Conservation (phyloP, 2,888 invertebrate genomes). For the Cremastinae sp. region DNA sequence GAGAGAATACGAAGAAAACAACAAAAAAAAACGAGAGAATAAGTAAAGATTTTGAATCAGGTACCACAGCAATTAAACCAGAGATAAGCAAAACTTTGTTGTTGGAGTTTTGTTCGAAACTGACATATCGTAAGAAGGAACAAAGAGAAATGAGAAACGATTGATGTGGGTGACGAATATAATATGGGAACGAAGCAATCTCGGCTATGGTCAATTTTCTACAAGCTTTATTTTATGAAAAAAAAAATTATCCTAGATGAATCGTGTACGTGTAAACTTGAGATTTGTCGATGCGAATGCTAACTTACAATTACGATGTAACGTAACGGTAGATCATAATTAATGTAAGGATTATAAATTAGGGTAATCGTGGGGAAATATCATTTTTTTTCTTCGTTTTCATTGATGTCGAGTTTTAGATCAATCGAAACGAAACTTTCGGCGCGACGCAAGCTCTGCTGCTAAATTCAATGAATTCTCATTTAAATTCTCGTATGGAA, state of each 20-base stretch:
- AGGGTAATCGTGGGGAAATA: background rate
- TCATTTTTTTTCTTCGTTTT: no score
- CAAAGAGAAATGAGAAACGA: slow-evolving; percentile 67
- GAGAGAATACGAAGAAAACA: no score
- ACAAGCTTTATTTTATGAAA: slow-evolving; percentile 78
- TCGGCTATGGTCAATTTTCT: slow-evolving; percentile 79
- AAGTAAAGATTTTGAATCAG: background rate
- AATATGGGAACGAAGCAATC: slow-evolving; percentile 73
- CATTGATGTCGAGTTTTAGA: no score
- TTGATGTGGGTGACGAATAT: slow-evolving; percentile 47
- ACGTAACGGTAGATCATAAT: slow-evolving; percentile 14
- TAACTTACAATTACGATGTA: background rate
- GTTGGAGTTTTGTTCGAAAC: slow-evolving; percentile 42
- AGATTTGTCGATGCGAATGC: slow-evolving; percentile 38
- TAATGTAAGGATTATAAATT: slow-evolving; percentile 2
- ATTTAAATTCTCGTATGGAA: no score
- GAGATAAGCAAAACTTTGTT: background rate
- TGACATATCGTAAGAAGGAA: slow-evolving; percentile 46
- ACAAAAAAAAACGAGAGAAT: no score
- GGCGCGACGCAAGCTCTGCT: no score
- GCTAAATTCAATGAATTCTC: no score
- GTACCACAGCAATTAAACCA: background rate
- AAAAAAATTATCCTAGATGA: slow-evolving; percentile 67
- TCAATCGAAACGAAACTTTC: no score
- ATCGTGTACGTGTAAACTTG: slow-evolving; percentile 61